These are phyloP conservation scores for Myiopsitta monachus DNA, from an alignment of 2,113 vertebrate species.

Conservation along the genomic window DNA sequence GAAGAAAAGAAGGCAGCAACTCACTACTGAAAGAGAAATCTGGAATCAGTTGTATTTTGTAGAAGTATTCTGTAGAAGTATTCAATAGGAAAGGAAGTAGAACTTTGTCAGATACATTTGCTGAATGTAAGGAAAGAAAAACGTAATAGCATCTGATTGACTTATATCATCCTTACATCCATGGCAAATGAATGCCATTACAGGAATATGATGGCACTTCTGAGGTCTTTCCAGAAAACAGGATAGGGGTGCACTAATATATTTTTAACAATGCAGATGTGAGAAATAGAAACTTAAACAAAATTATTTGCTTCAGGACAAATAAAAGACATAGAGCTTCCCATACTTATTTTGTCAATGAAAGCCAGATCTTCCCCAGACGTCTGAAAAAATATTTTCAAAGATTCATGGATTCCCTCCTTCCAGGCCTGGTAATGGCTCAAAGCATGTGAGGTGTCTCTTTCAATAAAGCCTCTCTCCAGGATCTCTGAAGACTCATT, in stretches of 20 bases:
- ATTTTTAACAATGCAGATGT: not conserved
- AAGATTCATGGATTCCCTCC: not conserved
- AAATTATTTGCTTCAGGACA: not conserved
- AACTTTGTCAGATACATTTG: not conserved
- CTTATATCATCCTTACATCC: not conserved
- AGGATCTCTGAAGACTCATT: not conserved
- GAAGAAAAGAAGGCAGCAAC: not conserved
- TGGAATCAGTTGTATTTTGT: not conserved
- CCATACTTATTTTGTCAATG: not conserved
- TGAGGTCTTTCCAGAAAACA: not conserved
- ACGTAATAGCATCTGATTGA: not conserved
- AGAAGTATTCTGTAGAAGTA: not conserved
- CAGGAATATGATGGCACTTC: not conserved
- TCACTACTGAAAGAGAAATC: not conserved
- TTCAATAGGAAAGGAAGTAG: not conserved
- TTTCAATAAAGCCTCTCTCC: not conserved
- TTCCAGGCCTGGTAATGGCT: not conserved
- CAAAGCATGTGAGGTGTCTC: not conserved
- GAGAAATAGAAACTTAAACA: not conserved
- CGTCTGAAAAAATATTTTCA: not conserved
- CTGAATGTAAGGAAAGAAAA: not conserved
- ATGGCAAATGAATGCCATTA: not conserved
- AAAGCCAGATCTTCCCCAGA: not conserved
- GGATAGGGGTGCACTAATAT: not conserved
- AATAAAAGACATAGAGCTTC: not conserved